Evolutionary conservation across 2,113 vertebrate genomes (phyloP), one percentile per base, ranked within the genome.

Genomic region (Mesocricetus auratus): DNA sequence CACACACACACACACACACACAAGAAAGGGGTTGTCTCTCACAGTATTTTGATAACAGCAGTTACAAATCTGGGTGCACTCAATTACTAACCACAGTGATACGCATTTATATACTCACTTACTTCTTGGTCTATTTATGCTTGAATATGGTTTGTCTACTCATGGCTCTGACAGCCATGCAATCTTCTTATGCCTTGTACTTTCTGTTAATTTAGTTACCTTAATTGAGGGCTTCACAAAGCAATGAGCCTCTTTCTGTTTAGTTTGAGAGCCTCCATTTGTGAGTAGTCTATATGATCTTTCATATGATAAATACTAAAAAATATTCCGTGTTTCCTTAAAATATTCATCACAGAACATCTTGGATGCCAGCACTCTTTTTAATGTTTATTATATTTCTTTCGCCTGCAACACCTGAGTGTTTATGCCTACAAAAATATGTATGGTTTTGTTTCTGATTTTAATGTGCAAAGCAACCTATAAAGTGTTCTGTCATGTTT

Each of bases 301-400:
- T 96, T 86, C 86, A 78, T 64, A 33, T 64, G n/a, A 93, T 87
- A 96, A 90, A 85, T 78, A 93, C 74, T 96, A 86, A 92, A 82
- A 62, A 26, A 64, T 68, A 77, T 87, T 75, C 26, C 66, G 81
- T 86, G 3, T 86, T 79, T 94, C 62, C 79, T 89, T 89, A 95
- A 95, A 95, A 93, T 24, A 71, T 66, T 93, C 42, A 42, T 95
- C 94, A 73, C 58, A 74, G 31, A 87, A 62, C 71, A 75, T 69
- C 2, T 2, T 95, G 42, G 39, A 96, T 64, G 93, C 60, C 75
- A 69, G 47, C 42, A 64, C 89, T 87, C 47, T 90, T 89, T 94
- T 96, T 64, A 93, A 50, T 86, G 42, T 68, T 86, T 86, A 86
- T 86, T 68, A 86, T 86, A 86, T 86, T 86, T 17, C 29, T 66